Base-by-base conservation (phyloP, 2,797 vertebrate species). In the Mustela erminea region DNA sequence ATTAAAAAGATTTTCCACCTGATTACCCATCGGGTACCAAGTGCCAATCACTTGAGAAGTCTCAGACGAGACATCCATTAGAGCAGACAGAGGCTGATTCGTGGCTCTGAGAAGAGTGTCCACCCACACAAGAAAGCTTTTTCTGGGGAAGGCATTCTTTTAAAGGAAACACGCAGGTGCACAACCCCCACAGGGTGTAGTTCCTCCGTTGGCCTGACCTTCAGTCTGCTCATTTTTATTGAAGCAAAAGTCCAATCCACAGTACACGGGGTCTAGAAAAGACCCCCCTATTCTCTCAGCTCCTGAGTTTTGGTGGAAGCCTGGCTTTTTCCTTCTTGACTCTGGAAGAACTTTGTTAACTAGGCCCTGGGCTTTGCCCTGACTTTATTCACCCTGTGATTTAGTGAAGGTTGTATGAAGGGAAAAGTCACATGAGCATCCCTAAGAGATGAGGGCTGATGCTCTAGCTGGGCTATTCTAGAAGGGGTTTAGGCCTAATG, bases 1-100 rank as follows among this genome's bases (percentile, higher is more conserved):
- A 93, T 66, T 89, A 60, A 96, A 93, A 89, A 77, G 32, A 87
- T 64, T 96, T 97, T 97, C 93, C 80, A 87, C 41, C 27, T 54
- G 43, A 70, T 90, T 96, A 89, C 62, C 43, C 72, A 14, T 32
- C 5, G 32, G 81, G 78, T 81, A 64, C 68, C 82, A 95, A 90
- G 17, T 96, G 93, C 52, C 95, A 97, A 52, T 97, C 96, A 78
- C 83, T 93, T 27, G 27, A 75, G 82, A 81, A 80, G 52, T 75
- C 74, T 89, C 56, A 52, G 60, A 35, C 10, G 35, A 86, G 52
- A 58, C 25, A 93, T 75, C 66, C 17, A 68, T 93, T 43, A 94
- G 74, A 91, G 82, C 66, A 62, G 35, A 70, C 29, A 66, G 85
- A 96, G 85, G 54, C 83, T 83, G 52, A 84, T 83, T 81, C 2